Conservation (phyloP, 2,113 vertebrate species). For the Sclerurus mexicanus region DNA sequence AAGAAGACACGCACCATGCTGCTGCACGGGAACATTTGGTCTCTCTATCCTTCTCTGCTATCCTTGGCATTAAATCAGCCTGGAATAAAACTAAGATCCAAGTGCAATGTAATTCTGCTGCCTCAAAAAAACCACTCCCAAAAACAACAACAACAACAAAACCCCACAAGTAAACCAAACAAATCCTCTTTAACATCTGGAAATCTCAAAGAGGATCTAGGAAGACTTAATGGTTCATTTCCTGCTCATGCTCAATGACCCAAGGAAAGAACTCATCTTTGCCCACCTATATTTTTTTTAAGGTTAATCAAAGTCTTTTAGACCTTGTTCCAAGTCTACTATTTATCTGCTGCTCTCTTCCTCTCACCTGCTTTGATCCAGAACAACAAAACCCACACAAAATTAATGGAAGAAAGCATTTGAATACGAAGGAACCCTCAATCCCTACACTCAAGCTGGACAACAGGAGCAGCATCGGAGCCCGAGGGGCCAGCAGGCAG, state of each 20-base stretch:
- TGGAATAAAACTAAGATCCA: not conserved
- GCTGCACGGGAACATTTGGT: not conserved
- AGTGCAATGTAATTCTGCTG: not conserved
- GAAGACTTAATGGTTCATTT: not conserved
- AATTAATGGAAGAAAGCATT: not conserved
- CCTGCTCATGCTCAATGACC: not conserved
- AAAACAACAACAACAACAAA: not conserved
- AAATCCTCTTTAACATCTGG: not conserved
- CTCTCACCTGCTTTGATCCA: not conserved
- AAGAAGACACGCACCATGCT: not conserved
- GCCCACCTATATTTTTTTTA: not conserved
- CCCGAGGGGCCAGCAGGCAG: not conserved
- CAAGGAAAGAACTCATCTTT: not conserved
- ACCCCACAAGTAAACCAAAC: not conserved
- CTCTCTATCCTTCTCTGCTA: not conserved
- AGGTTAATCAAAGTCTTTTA: not conserved
- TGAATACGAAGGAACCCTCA: not conserved
- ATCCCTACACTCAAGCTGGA: not conserved
- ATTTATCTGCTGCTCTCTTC: not conserved
- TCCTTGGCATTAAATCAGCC: not conserved
- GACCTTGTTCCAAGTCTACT: not conserved
- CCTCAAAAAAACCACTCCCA: not conserved
- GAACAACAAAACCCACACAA: not conserved
- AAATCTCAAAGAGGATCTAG: not conserved
- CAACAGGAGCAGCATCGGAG: not conserved